Base-by-base conservation (phyloP, 1,140 invertebrate genomes). In the Drosophila leontia region DNA sequence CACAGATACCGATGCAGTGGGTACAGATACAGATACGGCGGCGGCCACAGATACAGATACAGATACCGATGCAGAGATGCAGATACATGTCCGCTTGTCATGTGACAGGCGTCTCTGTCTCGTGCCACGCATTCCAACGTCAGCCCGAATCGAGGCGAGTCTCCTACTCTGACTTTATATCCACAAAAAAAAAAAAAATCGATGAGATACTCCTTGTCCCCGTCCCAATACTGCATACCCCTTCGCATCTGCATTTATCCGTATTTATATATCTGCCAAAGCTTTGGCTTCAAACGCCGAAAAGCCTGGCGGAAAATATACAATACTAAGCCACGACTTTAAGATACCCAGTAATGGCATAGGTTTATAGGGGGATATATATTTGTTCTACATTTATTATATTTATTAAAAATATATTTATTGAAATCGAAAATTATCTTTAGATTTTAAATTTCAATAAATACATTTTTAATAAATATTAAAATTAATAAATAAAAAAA, bases 101-200 rank as follows among this genome's bases (percentile, higher is more conserved):
- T 68, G 68, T 72, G 69, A 72, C 69, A 72, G 67, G 47, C 56
- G 57, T 51, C 69, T 71, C 50, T 69, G 80, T 84, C 84, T 87
- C 84, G 84, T 88, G 84, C 84, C 84, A 87, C 17, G 61, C 63
- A 76, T 63, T 55, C 53, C 81, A 50, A 17, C 48, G 15, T 51
- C 48, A 51, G n/a, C 32, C 29, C 50, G 9, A 17, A 34, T 17
- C 29, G n/a, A 29, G 26, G 50, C 34, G 50, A 53, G 12, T 9
- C 17, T 37, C 34, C 34, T 7, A 34, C 29, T 13, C 48, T 9
- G n/a, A 17, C 34, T 50, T 19, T 60, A 32, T 17, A 61, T 13
- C 37, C 32, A 37, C 2, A 23, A 23, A 23, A 23, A 23, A 23
- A 19, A 19, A 17, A 41, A 72, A 69, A 84, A 78, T 77, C 74